A percentile compares a stretch with the other conserved stretches of the same genome.
Conservation (phyloP, 2,113 vertebrate species). For the Ptyas mucosa region DNA sequence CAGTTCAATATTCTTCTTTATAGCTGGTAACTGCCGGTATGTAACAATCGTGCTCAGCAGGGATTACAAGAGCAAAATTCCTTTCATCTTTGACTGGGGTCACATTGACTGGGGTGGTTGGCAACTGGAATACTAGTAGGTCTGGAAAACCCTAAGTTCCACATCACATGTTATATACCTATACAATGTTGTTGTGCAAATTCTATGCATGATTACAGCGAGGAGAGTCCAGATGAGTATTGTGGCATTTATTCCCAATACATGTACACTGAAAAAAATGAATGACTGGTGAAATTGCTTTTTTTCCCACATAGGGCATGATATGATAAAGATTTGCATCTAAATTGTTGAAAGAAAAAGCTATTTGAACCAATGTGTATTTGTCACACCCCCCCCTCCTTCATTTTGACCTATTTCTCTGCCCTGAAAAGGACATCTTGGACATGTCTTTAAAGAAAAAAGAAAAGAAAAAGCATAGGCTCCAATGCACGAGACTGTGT, state of each 20-base stretch:
- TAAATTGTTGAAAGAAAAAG: conserved; percentile 19
- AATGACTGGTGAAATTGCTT: not conserved
- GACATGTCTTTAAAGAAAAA: not conserved
- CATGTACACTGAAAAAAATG: not conserved
- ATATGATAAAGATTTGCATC: conserved; percentile 4
- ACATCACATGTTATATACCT: not conserved
- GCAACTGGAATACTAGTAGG: not conserved
- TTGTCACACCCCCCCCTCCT: conserved; percentile 25
- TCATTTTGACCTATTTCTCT: not conserved
- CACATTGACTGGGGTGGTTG: not conserved
- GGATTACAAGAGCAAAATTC: not conserved
- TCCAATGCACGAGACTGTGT: not conserved
- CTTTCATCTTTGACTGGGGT: not conserved
- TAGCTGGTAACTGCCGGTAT: not conserved
- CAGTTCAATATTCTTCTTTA: not conserved
- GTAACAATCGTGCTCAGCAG: not conserved
- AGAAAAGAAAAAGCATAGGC: not conserved
- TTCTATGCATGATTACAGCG: not conserved
- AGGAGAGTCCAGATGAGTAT: not conserved
- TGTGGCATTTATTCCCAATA: not conserved
- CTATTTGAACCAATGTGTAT: conserved; percentile 33
- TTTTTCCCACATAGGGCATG: not conserved
- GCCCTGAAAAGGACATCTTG: not conserved
- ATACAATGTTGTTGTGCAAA: not conserved
- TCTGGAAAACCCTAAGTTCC: not conserved